phyloP scores from a whole-genome alignment of 1,140 invertebrate genomes.

The Drosophila sp. region DNA sequence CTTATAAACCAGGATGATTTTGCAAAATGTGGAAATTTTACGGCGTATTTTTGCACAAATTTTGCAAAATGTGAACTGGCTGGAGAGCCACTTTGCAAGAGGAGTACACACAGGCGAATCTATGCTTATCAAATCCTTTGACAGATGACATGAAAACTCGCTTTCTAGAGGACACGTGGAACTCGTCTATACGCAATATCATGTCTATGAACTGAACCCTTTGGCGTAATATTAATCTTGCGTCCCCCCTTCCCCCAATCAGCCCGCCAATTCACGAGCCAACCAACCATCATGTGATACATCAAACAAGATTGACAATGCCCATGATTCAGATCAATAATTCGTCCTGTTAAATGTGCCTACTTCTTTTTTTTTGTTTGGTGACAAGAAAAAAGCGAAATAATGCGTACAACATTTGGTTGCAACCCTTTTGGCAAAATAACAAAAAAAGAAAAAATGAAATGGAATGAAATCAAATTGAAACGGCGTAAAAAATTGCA shows the following conservation, averaged over 20 bases:
- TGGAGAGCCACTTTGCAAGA: constrained; percentile 14
- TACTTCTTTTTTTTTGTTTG: constrained; percentile 23
- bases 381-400: constrained; percentile 59
- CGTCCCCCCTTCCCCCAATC: constrained; percentile 8
- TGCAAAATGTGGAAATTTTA: too few relatives aligned
- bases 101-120: constrained; percentile 1
- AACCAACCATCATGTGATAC: constrained; percentile 44
- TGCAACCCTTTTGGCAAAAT: constrained; percentile 65
- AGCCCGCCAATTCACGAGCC: background rate
- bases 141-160: constrained; percentile 75
- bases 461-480: constrained; percentile 21
- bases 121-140: constrained; percentile 58
- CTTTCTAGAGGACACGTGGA: constrained; percentile 44
- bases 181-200: background rate
- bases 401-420: constrained; percentile 53
- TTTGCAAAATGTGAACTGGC: background rate
- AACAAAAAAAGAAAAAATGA: constrained; percentile 14
- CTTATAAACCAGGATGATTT: too few relatives aligned
- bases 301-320: constrained; percentile 76
- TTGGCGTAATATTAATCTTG: constrained; percentile 66
- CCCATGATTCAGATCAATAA: constrained; percentile 71
- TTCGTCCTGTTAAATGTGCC: constrained; percentile 34
- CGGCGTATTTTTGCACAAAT: background rate
- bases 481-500: constrained; percentile 70
- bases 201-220: constrained; percentile 40